Conservation (phyloP, 1,140 invertebrate genomes). For the Euura lappo region DNA sequence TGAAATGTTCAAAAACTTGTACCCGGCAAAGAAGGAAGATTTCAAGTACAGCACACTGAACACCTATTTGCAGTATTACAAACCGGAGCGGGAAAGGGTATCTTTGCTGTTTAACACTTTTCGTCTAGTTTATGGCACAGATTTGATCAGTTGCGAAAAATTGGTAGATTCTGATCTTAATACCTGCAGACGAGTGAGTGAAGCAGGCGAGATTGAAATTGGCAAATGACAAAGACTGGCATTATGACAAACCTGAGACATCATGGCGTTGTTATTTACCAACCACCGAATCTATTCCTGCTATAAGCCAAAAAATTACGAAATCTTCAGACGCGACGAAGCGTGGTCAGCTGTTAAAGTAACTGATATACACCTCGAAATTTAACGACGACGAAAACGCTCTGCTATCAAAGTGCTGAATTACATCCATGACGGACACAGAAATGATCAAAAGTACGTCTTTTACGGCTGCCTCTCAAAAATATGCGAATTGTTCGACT, state of each 20-base stretch:
- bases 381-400: slow-evolving; percentile 41
- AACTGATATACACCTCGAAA: slow-evolving; percentile 42
- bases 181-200: slow-evolving; percentile 37
- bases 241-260: background rate
- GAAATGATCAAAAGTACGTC: slow-evolving; percentile 37
- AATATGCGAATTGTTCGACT: slow-evolving; percentile 26
- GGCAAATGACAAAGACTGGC: slow-evolving; percentile 17
- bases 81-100: slow-evolving; percentile 32
- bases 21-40: slow-evolving; percentile 25
- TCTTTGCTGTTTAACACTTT: slow-evolving; percentile 34
- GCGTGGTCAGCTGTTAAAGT: slow-evolving; percentile 20
- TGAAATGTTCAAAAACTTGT: slow-evolving; percentile 34
- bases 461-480: slow-evolving; percentile 19
- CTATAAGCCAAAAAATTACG: slow-evolving; percentile 35
- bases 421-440: slow-evolving; percentile 37
- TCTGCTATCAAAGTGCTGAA: slow-evolving; percentile 35
- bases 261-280: slow-evolving; percentile 47
- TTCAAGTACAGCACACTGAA: slow-evolving; percentile 25
- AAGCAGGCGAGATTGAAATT: slow-evolving; percentile 41
- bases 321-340: slow-evolving; percentile 16
- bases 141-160: slow-evolving; percentile 27
- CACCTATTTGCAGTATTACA: slow-evolving; percentile 31
- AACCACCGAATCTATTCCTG: slow-evolving; percentile 31
- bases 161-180: slow-evolving; percentile 31
- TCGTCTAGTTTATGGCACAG: slow-evolving; percentile 28